Evolutionary conservation across 2,797 vertebrate genomes (phyloP).

Genomic region (Sandelia bainsii): DNA sequence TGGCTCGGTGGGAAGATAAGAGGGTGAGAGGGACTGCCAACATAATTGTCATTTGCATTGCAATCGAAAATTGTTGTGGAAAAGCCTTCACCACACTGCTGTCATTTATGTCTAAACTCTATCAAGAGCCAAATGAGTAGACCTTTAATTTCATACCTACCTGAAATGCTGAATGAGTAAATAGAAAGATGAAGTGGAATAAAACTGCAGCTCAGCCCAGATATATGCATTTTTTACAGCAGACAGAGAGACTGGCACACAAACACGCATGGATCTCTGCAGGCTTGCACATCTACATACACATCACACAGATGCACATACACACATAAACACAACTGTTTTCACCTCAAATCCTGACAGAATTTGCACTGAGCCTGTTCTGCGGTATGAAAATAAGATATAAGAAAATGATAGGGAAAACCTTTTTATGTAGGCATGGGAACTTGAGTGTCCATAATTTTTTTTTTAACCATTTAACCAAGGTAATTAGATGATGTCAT

Average conservation of each 20-base stretch:
- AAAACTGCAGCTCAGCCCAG: slow-evolving; percentile 35
- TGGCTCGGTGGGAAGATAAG: slow-evolving; percentile 66
- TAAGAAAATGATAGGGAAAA: slow-evolving; percentile 71
- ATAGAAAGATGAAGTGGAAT: slow-evolving; percentile 50
- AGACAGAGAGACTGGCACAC: slow-evolving; percentile 24
- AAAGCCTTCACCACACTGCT: slow-evolving; percentile 48
- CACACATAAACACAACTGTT: slow-evolving; percentile 68
- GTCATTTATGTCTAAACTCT: slow-evolving; percentile 63
- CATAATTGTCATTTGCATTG: slow-evolving; percentile 77
- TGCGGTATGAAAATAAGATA: slow-evolving; percentile 73
- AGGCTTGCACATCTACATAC: slow-evolving; percentile 7
- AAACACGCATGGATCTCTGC: slow-evolving; percentile 19
- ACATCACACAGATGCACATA: slow-evolving; percentile 35
- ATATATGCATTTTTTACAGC: slow-evolving; percentile 23
- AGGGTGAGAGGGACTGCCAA: slow-evolving; percentile 61
- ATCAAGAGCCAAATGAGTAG: slow-evolving; percentile 48
- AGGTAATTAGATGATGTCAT: slow-evolving; percentile 76
- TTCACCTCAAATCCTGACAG: slow-evolving; percentile 64
- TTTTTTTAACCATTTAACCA: slow-evolving; percentile 44
- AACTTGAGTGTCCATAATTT: slow-evolving; percentile 69
- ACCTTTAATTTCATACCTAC: slow-evolving; percentile 59
- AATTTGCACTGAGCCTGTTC: slow-evolving; percentile 57
- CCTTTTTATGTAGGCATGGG: slow-evolving; percentile 62
- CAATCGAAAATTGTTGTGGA: slow-evolving; percentile 58
- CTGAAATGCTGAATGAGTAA: slow-evolving; percentile 55